phyloP scores from a whole-genome alignment of 2,797 vertebrate genomes.

The Darevskia nairensis region DNA sequence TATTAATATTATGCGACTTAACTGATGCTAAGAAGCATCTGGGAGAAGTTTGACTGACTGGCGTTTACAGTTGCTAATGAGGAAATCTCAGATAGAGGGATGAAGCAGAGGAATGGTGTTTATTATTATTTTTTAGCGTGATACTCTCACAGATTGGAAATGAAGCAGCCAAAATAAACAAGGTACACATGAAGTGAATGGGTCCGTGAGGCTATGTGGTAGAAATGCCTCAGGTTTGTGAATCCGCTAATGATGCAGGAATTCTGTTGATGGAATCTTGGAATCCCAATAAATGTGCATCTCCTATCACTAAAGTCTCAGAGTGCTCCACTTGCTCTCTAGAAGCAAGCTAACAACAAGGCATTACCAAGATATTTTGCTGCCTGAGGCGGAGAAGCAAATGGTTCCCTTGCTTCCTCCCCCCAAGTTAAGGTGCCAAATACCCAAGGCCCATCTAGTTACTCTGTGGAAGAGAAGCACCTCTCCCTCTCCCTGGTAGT shows the following conservation, averaged over 20 bases:
- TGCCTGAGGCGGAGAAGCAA: too few relatives aligned
- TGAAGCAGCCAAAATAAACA: conserved; percentile 16
- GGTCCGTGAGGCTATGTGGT: conserved; percentile 10
- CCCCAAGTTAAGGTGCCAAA: too few relatives aligned
- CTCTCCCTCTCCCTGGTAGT: too few relatives aligned
- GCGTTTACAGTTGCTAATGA: conserved; percentile 69
- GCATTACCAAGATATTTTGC: too few relatives aligned
- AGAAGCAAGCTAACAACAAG: not conserved
- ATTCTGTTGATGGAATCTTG: not conserved
- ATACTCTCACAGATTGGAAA: not conserved
- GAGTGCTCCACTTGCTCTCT: not conserved
- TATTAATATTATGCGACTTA: conserved; percentile 73
- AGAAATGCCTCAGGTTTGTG: not conserved
- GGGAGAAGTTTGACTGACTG: conserved; percentile 74
- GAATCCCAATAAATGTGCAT: not conserved
- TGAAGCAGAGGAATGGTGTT: conserved; percentile 55
- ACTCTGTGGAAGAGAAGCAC: too few relatives aligned
- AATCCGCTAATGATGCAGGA: not conserved
- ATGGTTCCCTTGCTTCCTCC: too few relatives aligned
- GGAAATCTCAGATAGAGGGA: conserved; percentile 67
- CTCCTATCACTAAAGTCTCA: not conserved
- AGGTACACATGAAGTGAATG: not conserved
- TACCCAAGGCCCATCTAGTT: too few relatives aligned
- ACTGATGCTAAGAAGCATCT: conserved; percentile 72
- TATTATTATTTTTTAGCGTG: conserved; percentile 46